A percentile compares a stretch with the other conserved stretches of the same genome.
Evolutionary conservation across 2,113 vertebrate species (phyloP).

Genomic region (Lasiurus cinereus): DNA sequence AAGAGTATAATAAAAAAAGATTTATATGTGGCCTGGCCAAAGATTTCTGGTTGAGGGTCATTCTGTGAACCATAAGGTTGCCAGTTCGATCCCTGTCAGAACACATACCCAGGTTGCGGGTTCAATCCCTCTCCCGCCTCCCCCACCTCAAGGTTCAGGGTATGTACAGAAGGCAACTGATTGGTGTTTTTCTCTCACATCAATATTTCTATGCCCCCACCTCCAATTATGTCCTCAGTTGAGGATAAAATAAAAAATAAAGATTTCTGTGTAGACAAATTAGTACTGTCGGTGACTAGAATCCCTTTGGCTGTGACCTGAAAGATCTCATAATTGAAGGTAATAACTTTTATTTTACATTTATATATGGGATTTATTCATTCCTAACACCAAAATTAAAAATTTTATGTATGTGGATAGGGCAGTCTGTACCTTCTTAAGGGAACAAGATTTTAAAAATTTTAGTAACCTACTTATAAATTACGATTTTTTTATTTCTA

Average conservation of each 20-base stretch:
- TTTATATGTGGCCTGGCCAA: too few species aligned
- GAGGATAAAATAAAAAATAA: not conserved
- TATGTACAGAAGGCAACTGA: not conserved
- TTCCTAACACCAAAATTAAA: not conserved
- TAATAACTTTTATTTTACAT: constrained; percentile 40
- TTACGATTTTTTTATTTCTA: not conserved
- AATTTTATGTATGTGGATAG: constrained; percentile 29
- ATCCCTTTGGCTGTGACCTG: constrained; percentile 44
- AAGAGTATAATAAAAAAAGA: not conserved
- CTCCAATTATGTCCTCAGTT: not conserved
- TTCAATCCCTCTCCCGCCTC: not conserved
- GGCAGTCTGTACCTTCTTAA: constrained; percentile 6
- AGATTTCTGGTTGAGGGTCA: too few species aligned
- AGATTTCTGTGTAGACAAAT: not conserved
- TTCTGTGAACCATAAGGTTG: not conserved
- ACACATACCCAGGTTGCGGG: not conserved
- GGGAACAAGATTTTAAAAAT: not conserved
- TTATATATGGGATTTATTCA: constrained; percentile 38
- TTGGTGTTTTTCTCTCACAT: not conserved
- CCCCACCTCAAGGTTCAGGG: not conserved
- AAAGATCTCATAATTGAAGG: constrained; percentile 52
- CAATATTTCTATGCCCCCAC: not conserved
- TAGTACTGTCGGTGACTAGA: not conserved
- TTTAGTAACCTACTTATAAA: constrained; percentile 28
- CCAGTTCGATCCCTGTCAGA: not conserved